Percentiles rank a stretch among this genome's conserved stretches.
phyloP scores from a whole-genome alignment of 2,888 invertebrate genomes.

The Yponomeuta sedellus region DNA sequence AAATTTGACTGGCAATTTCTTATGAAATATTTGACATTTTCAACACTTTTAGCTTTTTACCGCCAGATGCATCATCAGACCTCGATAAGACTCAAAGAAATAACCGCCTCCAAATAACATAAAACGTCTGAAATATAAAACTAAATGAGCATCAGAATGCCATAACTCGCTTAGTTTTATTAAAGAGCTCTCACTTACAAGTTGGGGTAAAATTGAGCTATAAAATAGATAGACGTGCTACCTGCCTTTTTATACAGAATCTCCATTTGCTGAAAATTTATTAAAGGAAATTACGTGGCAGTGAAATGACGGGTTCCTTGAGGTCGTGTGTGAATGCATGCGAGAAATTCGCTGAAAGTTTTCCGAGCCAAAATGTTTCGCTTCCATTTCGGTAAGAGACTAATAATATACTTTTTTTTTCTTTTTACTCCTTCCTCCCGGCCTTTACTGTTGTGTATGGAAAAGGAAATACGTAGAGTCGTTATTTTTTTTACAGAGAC shows the following conservation, averaged over 20 bases:
- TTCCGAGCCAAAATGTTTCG: constrained; percentile 68
- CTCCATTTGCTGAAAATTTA: constrained; percentile 49
- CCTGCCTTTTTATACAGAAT: constrained; percentile 31
- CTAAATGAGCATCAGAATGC: constrained; percentile 1
- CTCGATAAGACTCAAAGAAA: neutral
- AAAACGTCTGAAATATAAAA: constrained; percentile 3
- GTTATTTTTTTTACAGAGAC: constrained; percentile 20
- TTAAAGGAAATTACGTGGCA: constrained; percentile 61
- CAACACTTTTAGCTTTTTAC: neutral
- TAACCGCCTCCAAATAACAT: neutral
- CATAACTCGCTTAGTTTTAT: neutral
- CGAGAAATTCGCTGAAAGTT: constrained; percentile 67
- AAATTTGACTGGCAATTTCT: constrained; percentile 45
- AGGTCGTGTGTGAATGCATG: constrained; percentile 51
- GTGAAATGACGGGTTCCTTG: constrained; percentile 58
- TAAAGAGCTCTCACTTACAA: neutral
- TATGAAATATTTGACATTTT: neutral
- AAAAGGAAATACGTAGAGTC: constrained; percentile 47
- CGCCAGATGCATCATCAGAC: neutral
- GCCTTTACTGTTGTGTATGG: constrained; percentile 72
- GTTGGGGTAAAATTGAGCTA: constrained; percentile 21
- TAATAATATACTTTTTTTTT: constrained; percentile 74
- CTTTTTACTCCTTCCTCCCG: constrained; percentile 75
- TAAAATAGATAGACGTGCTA: constrained; percentile 40
- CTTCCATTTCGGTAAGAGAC: constrained; percentile 76